Evolutionary conservation across 2,113 vertebrate species (phyloP), one percentile per base, ranked within the genome.

Genomic region (Alligator sinensis): DNA sequence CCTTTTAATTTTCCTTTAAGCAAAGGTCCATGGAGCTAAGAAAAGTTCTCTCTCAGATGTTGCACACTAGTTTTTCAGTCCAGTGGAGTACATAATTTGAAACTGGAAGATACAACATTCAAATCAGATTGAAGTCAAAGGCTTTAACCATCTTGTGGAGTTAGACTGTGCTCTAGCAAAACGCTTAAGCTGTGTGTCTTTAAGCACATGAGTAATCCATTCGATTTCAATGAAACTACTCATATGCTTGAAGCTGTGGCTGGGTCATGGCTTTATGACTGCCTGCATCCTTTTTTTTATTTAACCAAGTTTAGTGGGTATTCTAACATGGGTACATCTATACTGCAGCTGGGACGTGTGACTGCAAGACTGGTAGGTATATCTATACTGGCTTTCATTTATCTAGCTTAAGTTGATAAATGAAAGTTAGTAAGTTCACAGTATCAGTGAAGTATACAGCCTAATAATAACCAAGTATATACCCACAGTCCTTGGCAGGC

Each of bases 171-270:
- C 61, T 47, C 47, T 94, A 15, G 4, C 86, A 91, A 86, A 38
- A 86, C 86, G 91, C 64, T 88, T 95, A 62, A 88, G 87, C 82
- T 94, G 57, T 34, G 27, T 89, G 63, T 72, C 38, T 78, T 87
- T 91, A 93, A 57, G 18, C n/a, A 38, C 86, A 68, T 72, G 91
- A 84, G 15, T 86, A 60, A 64, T 16, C 54, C 63, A 16, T 88
- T 85, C 89, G 12, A 59, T 54, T 93, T 92, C 18, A 5, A 60
- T 38, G 28, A 89, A 64, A 68, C 28, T 88, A 66, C 58, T 62
- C 86, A 94, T 80, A 58, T 89, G 14, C 21, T 89, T 13, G 77
- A 34, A 58, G 4, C 58, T 88, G 8, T 93, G 91, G 62, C 86
- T 62, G 28, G 81, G 58, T 58, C 86, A 87, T 18, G 30, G 22